A percentile compares a stretch with the other conserved stretches of the same genome.
These are phyloP conservation scores for Syngnathus acus DNA, from an alignment of 2,797 vertebrate genomes.

Conservation along the genomic window DNA sequence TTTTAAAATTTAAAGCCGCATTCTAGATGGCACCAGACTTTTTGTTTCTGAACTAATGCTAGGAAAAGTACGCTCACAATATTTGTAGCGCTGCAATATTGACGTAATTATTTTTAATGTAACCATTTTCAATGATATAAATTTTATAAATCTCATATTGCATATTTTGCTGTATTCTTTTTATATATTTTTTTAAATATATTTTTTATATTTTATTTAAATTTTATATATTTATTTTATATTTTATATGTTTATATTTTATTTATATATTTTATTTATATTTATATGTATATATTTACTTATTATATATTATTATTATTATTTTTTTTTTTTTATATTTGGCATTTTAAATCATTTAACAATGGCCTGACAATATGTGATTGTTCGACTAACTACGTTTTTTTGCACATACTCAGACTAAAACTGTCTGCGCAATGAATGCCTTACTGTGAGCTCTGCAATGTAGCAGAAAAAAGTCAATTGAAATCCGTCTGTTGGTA, in stretches of 20 bases:
- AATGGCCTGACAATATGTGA: not conserved
- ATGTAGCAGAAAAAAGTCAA: not conserved
- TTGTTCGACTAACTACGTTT: not conserved
- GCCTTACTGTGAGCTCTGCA: not conserved
- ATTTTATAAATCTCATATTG: no score
- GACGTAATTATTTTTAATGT: not conserved
- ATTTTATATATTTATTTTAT: no score
- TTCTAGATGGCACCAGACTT: not conserved
- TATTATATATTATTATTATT: no score
- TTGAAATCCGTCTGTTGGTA: not conserved
- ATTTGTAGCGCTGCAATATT: not conserved
- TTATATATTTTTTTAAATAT: no score
- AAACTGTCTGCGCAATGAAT: not conserved
- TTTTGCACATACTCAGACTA: not conserved
- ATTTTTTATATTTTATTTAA: no score
- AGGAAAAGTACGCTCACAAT: not conserved
- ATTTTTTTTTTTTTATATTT: no score
- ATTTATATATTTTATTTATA: no score
- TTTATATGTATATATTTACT: no score
- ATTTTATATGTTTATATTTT: no score
- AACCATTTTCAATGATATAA: no score
- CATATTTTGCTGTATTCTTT: no score
- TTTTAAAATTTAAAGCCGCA: not conserved
- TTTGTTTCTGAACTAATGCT: not conserved
- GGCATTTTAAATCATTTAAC: no score